Percentiles rank a stretch among this genome's conserved stretches.
phyloP scores from a whole-genome alignment of 2,888 invertebrate genomes.

The Clanis bilineata region DNA sequence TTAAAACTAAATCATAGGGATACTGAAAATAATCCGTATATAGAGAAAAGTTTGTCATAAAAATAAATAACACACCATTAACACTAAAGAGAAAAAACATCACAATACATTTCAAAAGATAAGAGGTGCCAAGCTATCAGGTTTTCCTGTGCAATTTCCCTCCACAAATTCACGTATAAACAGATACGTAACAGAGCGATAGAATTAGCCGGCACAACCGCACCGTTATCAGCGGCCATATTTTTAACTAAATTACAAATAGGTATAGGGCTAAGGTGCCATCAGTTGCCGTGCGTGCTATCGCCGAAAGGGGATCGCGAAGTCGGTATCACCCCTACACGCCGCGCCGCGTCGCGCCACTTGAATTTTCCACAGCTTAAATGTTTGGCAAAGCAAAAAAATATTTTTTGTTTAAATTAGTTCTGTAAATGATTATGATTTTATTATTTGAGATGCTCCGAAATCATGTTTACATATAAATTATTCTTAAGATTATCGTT shows the following conservation, averaged over 20 bases:
- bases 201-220: conserved; percentile 62
- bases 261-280: conserved; percentile 66
- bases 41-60: too few relatives aligned
- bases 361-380: conserved; percentile 10
- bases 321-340: conserved; percentile 49
- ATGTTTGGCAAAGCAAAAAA: background rate
- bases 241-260: conserved; percentile 82
- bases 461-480: too few relatives aligned
- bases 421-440: background rate
- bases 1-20: too few relatives aligned
- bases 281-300: conserved; percentile 76
- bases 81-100: background rate
- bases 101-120: background rate
- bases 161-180: conserved; percentile 49
- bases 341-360: conserved; percentile 43
- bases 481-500: too few relatives aligned
- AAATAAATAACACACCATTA: too few relatives aligned
- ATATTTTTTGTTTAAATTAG: background rate
- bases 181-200: conserved; percentile 52
- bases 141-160: background rate
- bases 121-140: background rate
- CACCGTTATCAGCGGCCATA: conserved; percentile 70
- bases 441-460: too few relatives aligned
- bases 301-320: conserved; percentile 74
- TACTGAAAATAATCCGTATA: too few relatives aligned